Conservation (phyloP, 2,113 vertebrate genomes). For the Recurvirostra avosetta region DNA sequence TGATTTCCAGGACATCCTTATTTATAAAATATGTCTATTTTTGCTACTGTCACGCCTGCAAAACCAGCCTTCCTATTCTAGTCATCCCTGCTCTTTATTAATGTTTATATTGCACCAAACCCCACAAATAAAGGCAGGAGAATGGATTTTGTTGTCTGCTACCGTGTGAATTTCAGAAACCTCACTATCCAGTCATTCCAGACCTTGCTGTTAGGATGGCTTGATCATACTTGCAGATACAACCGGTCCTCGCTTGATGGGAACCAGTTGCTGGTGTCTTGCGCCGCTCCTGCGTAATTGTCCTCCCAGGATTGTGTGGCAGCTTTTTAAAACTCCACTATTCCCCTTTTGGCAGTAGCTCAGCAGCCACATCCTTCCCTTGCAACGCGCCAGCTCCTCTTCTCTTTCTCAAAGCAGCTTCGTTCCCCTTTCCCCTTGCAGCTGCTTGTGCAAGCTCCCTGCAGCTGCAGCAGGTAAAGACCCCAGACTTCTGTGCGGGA, state of each 20-base stretch:
- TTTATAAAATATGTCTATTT: slow-evolving; percentile 40
- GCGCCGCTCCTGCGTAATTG: fast-evolving
- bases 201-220: not conserved
- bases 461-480: not conserved
- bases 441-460: not conserved
- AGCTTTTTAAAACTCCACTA: not conserved
- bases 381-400: not conserved
- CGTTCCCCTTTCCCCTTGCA: not conserved
- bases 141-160: not conserved
- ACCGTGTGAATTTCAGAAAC: not conserved
- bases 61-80: slow-evolving; percentile 12
- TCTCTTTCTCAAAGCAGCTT: not conserved
- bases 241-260: not conserved
- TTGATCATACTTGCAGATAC: slow-evolving; percentile 32
- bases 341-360: slow-evolving; percentile 17
- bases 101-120: not conserved
- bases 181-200: not conserved
- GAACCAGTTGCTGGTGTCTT: not conserved
- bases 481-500: not conserved
- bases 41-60: not conserved
- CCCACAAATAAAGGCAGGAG: not conserved
- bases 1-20: slow-evolving; percentile 43
- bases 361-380: slow-evolving; percentile 42
- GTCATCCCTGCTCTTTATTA: not conserved
- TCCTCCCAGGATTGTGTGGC: not conserved